These are phyloP conservation scores for Cosmia trapezina DNA, from an alignment of 2,888 invertebrate species.

Conservation along the genomic window DNA sequence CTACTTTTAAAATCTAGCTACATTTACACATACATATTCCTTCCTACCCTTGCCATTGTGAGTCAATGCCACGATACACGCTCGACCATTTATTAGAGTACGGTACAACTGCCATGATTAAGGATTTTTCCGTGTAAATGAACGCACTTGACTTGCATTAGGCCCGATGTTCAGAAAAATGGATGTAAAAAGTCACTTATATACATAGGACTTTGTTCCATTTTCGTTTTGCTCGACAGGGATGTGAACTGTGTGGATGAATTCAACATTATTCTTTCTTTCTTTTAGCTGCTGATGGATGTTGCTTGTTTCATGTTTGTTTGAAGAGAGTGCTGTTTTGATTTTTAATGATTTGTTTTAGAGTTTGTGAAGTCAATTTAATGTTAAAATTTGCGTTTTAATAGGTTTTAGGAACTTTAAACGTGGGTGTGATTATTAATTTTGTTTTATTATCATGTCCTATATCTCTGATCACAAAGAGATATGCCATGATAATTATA, in stretches of 20 bases:
- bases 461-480: neutral
- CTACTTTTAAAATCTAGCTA: no score
- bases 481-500: neutral
- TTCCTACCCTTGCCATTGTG: conserved; percentile 22
- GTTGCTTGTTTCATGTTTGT: conserved; percentile 19
- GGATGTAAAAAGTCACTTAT: conserved; percentile 47
- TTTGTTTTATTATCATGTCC: neutral
- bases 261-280: conserved; percentile 19
- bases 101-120: conserved; percentile 65
- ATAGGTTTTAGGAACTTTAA: neutral
- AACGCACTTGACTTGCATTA: conserved; percentile 73
- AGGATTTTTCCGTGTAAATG: conserved; percentile 70
- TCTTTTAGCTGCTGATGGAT: conserved; percentile 14
- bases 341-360: conserved; percentile 3
- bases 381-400: neutral
- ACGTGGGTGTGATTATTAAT: neutral
- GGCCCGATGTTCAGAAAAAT: conserved; percentile 51
- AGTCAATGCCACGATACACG: conserved; percentile 64
- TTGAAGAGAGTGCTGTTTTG: neutral
- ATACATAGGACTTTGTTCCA: conserved; percentile 27
- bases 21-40: neutral
- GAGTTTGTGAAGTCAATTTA: conserved; percentile 2
- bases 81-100: conserved; percentile 73
- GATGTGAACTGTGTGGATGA: conserved; percentile 13
- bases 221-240: conserved; percentile 25